These are phyloP conservation scores for Hypotaenidia okinawae DNA, from an alignment of 2,797 vertebrate species.

Conservation along the genomic window DNA sequence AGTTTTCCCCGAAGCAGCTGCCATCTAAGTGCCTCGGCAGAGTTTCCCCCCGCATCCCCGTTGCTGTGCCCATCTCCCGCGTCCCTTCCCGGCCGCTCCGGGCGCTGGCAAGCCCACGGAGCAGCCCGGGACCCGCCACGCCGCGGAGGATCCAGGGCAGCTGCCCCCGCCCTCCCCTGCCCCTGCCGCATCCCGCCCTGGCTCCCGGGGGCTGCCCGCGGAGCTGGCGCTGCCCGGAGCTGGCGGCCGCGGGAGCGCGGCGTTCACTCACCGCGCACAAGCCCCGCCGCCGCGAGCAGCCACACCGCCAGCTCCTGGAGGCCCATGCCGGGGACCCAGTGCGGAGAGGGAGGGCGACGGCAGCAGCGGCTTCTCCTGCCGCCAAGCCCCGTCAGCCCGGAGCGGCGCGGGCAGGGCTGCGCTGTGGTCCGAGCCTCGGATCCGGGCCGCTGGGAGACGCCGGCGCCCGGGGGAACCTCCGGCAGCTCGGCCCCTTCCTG, in stretches of 20 bases:
- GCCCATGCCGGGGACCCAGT: slow-evolving; percentile 73
- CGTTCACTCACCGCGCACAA: slow-evolving; percentile 75
- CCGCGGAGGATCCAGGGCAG: not conserved
- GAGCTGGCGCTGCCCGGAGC: not conserved
- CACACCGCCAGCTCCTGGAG: slow-evolving; percentile 62
- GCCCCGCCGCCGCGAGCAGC: slow-evolving; percentile 72
- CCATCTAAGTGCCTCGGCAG: not conserved
- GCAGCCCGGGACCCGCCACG: not conserved
- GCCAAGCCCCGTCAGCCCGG: not conserved
- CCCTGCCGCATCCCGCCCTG: not conserved
- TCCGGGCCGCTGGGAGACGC: not conserved
- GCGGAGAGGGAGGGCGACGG: not conserved
- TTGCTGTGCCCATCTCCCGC: not conserved
- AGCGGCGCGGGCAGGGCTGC: not conserved
- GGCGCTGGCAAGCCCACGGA: not conserved
- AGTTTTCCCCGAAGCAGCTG: not conserved
- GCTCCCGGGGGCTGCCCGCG: not conserved
- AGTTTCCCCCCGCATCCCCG: not conserved
- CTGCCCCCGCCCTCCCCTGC: not conserved
- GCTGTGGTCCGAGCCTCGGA: not conserved
- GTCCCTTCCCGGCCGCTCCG: not conserved
- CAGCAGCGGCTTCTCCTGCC: not conserved
- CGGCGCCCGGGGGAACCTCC: not conserved
- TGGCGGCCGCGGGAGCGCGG: not conserved
- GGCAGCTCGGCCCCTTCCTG: not conserved